Percentiles rank a stretch among this genome's conserved stretches.
These are phyloP conservation scores for Mycteria americana DNA, from an alignment of 2,797 vertebrate genomes.

Conservation along the genomic window DNA sequence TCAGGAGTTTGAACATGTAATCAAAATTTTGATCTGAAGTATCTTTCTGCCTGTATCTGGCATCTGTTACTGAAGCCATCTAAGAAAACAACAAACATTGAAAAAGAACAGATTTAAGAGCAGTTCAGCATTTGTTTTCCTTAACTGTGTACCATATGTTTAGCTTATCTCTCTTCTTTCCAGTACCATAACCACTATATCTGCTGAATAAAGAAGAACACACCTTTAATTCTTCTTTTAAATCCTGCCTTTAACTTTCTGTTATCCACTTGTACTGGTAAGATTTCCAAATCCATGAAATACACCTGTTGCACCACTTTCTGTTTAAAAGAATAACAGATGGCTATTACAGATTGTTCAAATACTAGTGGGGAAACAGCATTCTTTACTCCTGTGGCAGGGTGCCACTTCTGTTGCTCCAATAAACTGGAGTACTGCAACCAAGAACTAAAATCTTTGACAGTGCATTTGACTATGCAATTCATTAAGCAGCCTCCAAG, in stretches of 20 bases:
- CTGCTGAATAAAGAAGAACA: neutral
- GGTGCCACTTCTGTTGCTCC: conserved; percentile 24
- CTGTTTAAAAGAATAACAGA: conserved; percentile 24
- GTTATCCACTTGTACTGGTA: neutral
- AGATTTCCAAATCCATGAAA: neutral
- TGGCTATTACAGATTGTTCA: conserved; percentile 25
- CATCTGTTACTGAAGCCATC: conserved; percentile 95
- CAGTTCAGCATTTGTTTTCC: conserved; percentile 13
- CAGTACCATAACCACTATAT: neutral
- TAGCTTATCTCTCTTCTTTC: neutral
- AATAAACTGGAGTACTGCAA: neutral
- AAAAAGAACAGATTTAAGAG: conserved; percentile 49
- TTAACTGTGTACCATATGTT: neutral
- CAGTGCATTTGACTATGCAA: neutral
- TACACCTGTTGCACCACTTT: neutral
- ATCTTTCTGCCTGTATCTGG: conserved; percentile 89
- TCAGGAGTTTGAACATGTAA: conserved; percentile 98
- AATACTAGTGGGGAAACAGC: conserved; percentile 27
- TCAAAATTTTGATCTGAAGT: conserved; percentile 97
- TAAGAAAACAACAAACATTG: conserved; percentile 68
- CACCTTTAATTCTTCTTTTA: neutral
- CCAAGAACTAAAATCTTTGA: neutral
- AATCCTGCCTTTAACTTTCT: neutral
- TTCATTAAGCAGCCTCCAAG: neutral
- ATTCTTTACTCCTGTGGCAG: conserved; percentile 27